phyloP scores from a whole-genome alignment of 2,888 invertebrate genomes.

The Orthonychiurus folsomi region DNA sequence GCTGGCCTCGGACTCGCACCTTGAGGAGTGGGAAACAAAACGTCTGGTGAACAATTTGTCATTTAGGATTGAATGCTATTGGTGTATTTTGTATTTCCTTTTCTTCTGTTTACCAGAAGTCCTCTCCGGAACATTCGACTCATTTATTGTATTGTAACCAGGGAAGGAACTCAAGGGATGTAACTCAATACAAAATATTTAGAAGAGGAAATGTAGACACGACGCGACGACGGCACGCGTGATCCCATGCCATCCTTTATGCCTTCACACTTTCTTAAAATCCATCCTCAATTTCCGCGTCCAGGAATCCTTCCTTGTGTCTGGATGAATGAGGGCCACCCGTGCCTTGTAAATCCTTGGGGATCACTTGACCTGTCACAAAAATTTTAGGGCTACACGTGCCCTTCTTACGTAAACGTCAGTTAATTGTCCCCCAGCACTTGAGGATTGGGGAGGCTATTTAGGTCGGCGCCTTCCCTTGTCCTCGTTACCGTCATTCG shows the following conservation, averaged over 20 bases:
- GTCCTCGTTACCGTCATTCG: too few relatives aligned
- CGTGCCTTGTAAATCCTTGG: conserved; percentile 37
- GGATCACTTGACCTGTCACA: conserved; percentile 37
- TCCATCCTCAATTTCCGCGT: not conserved
- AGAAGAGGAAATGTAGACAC: too few relatives aligned
- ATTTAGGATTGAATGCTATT: not conserved
- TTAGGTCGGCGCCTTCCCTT: too few relatives aligned
- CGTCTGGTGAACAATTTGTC: conserved; percentile 11
- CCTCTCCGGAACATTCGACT: not conserved
- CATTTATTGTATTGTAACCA: not conserved
- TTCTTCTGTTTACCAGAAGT: not conserved
- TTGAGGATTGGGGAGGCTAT: too few relatives aligned
- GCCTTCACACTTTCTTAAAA: too few relatives aligned
- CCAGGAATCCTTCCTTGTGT: too few relatives aligned
- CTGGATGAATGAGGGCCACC: conserved; percentile 27
- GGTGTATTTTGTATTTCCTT: not conserved
- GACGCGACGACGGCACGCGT: not conserved
- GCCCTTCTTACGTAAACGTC: conserved; percentile 15
- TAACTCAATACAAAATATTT: not conserved
- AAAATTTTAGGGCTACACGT: conserved; percentile 29
- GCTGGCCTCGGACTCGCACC: not conserved
- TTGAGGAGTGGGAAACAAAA: conserved; percentile 4
- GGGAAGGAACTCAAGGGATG: not conserved
- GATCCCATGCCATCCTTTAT: too few relatives aligned
- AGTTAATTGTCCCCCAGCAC: not conserved